Percentiles rank a stretch among this genome's conserved stretches.
Evolutionary conservation across 2,113 vertebrate genomes (phyloP).

Genomic region (Chloropsis cyanopogon): DNA sequence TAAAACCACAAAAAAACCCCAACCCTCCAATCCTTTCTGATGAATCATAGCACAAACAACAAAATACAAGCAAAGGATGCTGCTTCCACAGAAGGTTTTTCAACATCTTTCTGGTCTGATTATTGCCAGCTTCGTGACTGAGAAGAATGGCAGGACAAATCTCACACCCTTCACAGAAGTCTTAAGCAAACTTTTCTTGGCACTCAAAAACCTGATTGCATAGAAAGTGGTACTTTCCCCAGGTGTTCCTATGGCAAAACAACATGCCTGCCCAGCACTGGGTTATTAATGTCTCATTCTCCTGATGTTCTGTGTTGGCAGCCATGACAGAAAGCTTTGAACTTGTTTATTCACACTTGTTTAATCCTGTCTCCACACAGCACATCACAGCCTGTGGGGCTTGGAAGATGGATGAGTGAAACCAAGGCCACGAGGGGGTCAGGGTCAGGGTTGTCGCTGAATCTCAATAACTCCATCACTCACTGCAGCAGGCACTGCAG

Average conservation of each 20-base stretch:
- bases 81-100: neutral
- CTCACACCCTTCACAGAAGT: neutral
- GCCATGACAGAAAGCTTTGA: slow-evolving; percentile 72
- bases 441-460: slow-evolving; percentile 78
- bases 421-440: slow-evolving; percentile 67
- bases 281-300: slow-evolving; percentile 72
- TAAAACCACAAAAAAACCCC: neutral
- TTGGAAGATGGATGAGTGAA: slow-evolving; percentile 79
- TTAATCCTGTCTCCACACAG: slow-evolving; percentile 76
- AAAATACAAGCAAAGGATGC: neutral
- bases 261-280: slow-evolving; percentile 49
- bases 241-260: slow-evolving; percentile 58
- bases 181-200: neutral
- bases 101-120: neutral
- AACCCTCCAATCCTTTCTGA: neutral
- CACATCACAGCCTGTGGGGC: slow-evolving; percentile 66
- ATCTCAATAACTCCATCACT: slow-evolving; percentile 82
- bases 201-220: neutral
- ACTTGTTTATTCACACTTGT: slow-evolving; percentile 83
- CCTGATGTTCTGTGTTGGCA: slow-evolving; percentile 52
- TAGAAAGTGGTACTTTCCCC: slow-evolving; percentile 56
- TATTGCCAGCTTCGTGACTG: slow-evolving; percentile 41
- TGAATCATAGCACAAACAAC: slow-evolving; percentile 33
- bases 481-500: slow-evolving; percentile 67
- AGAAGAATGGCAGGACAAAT: slow-evolving; percentile 19